Percentiles rank a stretch among this genome's conserved stretches.
These are phyloP conservation scores for Pristionchus maxplancki DNA, from an alignment of 2,888 invertebrate genomes.

Conservation along the genomic window DNA sequence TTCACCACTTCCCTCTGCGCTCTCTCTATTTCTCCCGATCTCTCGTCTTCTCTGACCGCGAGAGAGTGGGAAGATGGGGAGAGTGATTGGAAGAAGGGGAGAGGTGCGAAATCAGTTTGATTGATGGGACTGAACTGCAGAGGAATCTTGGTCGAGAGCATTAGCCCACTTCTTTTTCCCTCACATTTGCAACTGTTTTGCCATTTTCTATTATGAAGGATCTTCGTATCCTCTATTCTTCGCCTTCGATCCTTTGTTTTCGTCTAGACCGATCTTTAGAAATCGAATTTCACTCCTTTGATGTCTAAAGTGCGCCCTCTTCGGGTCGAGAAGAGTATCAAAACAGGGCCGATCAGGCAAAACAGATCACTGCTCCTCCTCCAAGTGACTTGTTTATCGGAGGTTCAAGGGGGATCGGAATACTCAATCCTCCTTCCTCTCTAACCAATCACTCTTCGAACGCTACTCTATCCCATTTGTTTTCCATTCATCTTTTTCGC, in stretches of 20 bases:
- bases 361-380: background rate
- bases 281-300: background rate
- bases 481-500: constrained; percentile 32
- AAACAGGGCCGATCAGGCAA: background rate
- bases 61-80: background rate
- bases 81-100: background rate
- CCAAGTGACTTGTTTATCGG: constrained; percentile 4
- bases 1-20: background rate
- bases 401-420: background rate
- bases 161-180: background rate
- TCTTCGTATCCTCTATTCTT: too few relatives aligned
- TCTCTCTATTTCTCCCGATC: background rate
- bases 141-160: background rate
- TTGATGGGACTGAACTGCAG: constrained; percentile 20
- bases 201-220: background rate
- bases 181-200: background rate
- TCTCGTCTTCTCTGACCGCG: background rate
- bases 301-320: background rate
- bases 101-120: constrained; percentile 36
- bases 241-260: background rate
- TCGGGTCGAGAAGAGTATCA: constrained; percentile 4
- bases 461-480: constrained; percentile 22
- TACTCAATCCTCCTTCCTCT: background rate
- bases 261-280: background rate
- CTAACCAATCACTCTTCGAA: constrained; percentile 14